phyloP scores from a whole-genome alignment of 2,888 invertebrate species.

The Ormia ochracea region DNA sequence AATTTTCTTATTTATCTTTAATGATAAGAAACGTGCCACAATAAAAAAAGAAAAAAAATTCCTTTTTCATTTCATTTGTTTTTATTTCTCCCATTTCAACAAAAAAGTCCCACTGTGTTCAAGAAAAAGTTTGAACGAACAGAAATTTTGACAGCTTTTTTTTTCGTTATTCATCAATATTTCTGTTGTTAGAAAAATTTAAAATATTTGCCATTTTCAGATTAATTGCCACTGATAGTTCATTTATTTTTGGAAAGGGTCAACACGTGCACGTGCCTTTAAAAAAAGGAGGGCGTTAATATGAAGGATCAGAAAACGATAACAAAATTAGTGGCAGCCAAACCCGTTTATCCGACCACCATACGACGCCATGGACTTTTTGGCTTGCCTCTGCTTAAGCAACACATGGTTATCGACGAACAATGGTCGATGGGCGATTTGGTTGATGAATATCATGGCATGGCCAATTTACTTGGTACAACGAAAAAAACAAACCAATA shows the following conservation, averaged over 20 bases:
- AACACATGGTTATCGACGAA: conserved; percentile 73
- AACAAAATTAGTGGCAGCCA: conserved; percentile 65
- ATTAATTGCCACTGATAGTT: not conserved
- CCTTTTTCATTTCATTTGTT: too few relatives aligned
- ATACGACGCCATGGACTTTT: conserved; percentile 73
- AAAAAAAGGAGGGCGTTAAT: not conserved
- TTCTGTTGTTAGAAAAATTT: not conserved
- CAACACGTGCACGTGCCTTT: not conserved
- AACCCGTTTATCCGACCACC: conserved; percentile 71
- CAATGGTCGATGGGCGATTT: conserved; percentile 72
- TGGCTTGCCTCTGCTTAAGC: conserved; percentile 71
- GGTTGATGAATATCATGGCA: conserved; percentile 72
- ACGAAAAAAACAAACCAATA: not conserved
- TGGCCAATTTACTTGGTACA: conserved; percentile 72
- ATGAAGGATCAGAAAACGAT: conserved; percentile 22
- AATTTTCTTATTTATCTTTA: too few relatives aligned
- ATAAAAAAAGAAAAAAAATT: too few relatives aligned
- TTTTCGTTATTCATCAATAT: not conserved
- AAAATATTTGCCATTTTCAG: not conserved
- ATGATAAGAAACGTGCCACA: too few relatives aligned
- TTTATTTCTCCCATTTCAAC: too few relatives aligned
- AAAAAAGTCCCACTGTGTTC: too few relatives aligned
- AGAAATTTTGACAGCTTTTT: too few relatives aligned
- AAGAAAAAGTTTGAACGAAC: too few relatives aligned
- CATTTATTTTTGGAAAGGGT: not conserved